phyloP scores from a whole-genome alignment of 2,113 vertebrate genomes.

The Sturnira hondurensis region DNA sequence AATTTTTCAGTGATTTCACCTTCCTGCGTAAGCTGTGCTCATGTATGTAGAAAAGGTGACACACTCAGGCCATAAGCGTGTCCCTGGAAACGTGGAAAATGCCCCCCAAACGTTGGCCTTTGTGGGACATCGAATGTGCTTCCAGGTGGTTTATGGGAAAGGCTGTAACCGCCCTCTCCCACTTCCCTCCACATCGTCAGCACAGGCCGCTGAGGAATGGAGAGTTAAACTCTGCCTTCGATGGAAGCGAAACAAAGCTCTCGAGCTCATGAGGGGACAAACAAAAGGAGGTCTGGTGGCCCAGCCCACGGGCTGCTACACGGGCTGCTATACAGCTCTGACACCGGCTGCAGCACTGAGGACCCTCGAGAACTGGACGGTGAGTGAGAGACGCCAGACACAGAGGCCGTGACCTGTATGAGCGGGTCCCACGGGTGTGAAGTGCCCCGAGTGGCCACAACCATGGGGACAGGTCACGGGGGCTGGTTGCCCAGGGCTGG shows the following conservation, averaged over 20 bases:
- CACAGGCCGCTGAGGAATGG: background rate
- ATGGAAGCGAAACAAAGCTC: background rate
- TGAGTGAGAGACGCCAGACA: background rate
- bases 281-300: background rate
- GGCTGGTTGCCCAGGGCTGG: too few relatives aligned
- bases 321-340: too few relatives aligned
- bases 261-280: background rate
- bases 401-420: too few relatives aligned
- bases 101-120: background rate
- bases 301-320: accelerated
- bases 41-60: background rate
- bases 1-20: background rate
- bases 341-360: background rate
- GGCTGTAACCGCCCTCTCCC: background rate
- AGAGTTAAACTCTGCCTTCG: background rate
- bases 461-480: background rate
- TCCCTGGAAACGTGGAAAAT: background rate
- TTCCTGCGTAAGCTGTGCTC: background rate
- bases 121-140: background rate
- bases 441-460: background rate
- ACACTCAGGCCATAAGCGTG: background rate
- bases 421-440: background rate
- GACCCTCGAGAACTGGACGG: accelerated
- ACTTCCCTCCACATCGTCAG: background rate
- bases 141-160: background rate